These are phyloP conservation scores for Apamea anceps DNA, from an alignment of 2,888 invertebrate genomes.

Conservation along the genomic window DNA sequence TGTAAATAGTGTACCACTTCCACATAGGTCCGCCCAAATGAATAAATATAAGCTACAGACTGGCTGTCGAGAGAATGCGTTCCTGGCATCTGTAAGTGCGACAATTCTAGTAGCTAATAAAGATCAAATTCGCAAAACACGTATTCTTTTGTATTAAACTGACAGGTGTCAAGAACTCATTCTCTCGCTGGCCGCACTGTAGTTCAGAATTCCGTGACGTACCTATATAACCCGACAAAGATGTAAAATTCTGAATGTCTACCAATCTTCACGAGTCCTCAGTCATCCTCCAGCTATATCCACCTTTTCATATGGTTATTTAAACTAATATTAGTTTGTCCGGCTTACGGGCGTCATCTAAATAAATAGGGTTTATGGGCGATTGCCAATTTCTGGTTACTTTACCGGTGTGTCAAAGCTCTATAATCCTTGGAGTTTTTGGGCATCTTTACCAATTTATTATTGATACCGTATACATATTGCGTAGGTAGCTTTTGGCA, in stretches of 20 bases:
- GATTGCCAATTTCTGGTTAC: constrained; percentile 66
- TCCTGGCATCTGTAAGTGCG: no score
- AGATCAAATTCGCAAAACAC: no score
- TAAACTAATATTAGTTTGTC: constrained; percentile 51
- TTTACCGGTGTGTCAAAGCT: constrained; percentile 52
- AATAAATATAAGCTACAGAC: background rate
- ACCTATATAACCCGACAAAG: no score
- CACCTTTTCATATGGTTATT: constrained; percentile 19
- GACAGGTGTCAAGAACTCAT: no score
- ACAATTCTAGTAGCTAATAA: no score
- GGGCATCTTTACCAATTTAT: constrained; percentile 18
- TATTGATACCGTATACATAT: constrained; percentile 27
- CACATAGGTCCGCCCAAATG: background rate
- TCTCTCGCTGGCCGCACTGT: no score
- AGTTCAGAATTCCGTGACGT: background rate
- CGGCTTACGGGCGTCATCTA: constrained; percentile 48
- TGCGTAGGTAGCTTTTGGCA: constrained; percentile 32
- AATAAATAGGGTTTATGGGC: constrained; percentile 68
- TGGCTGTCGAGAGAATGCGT: no score
- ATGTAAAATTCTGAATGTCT: background rate
- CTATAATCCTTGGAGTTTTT: constrained; percentile 44
- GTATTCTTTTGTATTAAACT: no score
- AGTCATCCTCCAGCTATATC: background rate
- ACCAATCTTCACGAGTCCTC: constrained; percentile 1
- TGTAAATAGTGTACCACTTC: background rate